Evolutionary conservation across 2,888 invertebrate genomes (phyloP).

Genomic region (Sialis fuliginosa): DNA sequence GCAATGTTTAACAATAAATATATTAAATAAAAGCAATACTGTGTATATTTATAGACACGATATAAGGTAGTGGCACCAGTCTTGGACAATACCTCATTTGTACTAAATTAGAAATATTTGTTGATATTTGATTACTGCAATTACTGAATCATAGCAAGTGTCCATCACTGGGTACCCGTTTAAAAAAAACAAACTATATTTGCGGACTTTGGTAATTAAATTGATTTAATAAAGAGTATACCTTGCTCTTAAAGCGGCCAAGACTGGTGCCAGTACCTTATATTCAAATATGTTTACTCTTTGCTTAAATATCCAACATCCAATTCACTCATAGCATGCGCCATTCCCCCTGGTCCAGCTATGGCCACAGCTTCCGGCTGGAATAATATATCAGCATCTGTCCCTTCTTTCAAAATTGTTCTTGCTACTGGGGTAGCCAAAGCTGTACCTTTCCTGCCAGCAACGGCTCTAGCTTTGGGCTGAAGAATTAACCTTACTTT

Average conservation of each 20-base stretch:
- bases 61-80: too few relatives aligned
- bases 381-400: slow-evolving; percentile 42
- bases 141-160: too few relatives aligned
- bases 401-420: slow-evolving; percentile 41
- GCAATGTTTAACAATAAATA: background rate
- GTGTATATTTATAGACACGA: background rate
- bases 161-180: too few relatives aligned
- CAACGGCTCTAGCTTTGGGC: slow-evolving; percentile 47
- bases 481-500: slow-evolving; percentile 31
- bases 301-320: slow-evolving; percentile 24
- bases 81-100: background rate
- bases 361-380: slow-evolving; percentile 52
- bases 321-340: slow-evolving; percentile 58
- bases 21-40: background rate
- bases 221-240: too few relatives aligned
- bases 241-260: too few relatives aligned
- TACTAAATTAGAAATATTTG: background rate
- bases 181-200: too few relatives aligned
- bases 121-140: too few relatives aligned
- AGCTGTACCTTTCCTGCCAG: slow-evolving; percentile 45
- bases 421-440: slow-evolving; percentile 50
- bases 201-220: too few relatives aligned
- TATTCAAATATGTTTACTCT: background rate
- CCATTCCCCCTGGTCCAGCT: slow-evolving; percentile 57
- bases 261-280: too few relatives aligned